Conservation (phyloP, 2,888 invertebrate genomes). For the Lepidochrysops patricia region DNA sequence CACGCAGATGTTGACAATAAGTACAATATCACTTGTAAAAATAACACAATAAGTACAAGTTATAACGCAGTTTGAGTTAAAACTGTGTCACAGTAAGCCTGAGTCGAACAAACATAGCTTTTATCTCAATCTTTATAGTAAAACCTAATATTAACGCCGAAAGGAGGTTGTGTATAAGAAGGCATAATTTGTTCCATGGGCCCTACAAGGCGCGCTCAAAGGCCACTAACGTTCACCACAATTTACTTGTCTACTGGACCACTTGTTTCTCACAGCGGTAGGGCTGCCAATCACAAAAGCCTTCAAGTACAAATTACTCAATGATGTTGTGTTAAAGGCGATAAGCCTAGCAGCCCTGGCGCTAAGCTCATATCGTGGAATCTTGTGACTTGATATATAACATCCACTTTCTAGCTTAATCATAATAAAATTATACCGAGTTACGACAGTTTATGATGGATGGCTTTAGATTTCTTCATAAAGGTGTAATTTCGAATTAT, state of each 20-base stretch:
- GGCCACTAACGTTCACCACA: slow-evolving; percentile 21
- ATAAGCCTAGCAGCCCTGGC: not conserved
- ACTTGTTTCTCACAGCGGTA: slow-evolving; percentile 8
- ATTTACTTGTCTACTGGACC: slow-evolving; percentile 17
- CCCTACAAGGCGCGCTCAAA: slow-evolving; percentile 20
- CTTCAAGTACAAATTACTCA: not conserved
- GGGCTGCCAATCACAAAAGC: slow-evolving; percentile 1
- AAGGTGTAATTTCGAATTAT: not conserved
- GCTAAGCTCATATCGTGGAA: not conserved
- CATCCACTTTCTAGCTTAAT: slow-evolving; percentile 8
- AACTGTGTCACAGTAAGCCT: not conserved
- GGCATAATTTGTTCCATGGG: slow-evolving; percentile 18
- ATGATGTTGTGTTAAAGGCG: not conserved
- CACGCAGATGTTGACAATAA: too few species aligned
- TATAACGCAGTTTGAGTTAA: not conserved
- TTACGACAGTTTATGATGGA: not conserved
- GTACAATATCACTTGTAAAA: too few species aligned
- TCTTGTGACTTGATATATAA: slow-evolving; percentile 5
- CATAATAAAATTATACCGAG: not conserved
- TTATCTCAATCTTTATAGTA: not conserved
- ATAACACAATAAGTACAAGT: not conserved
- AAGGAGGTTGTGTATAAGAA: slow-evolving; percentile 7
- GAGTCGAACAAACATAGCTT: not conserved
- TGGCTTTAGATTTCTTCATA: not conserved
- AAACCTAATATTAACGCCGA: not conserved